Percentiles rank a stretch among this genome's conserved stretches.
Evolutionary conservation across 2,797 vertebrate genomes (phyloP).

Genomic region (Lycodopsis pacificus): DNA sequence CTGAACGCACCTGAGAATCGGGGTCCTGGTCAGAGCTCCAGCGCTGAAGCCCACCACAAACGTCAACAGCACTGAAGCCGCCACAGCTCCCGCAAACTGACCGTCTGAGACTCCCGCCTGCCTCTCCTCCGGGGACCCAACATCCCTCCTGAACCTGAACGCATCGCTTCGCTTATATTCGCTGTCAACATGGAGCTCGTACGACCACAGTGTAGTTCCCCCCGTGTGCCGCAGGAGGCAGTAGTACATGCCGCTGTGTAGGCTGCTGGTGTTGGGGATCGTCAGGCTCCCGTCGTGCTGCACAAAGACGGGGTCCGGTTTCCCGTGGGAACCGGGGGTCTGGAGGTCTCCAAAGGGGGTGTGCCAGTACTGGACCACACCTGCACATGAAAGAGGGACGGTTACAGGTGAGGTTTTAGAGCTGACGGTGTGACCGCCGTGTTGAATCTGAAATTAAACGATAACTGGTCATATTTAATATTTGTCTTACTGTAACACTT

Average conservation of each 20-base stretch:
- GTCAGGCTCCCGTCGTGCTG: slow-evolving; percentile 69
- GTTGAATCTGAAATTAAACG: not conserved
- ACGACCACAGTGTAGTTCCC: slow-evolving; percentile 63
- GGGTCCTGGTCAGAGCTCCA: slow-evolving; percentile 75
- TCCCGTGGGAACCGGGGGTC: slow-evolving; percentile 10
- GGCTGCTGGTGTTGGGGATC: slow-evolving; percentile 56
- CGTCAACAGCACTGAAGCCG: slow-evolving; percentile 78
- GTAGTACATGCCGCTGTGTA: slow-evolving; percentile 80
- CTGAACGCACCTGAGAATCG: slow-evolving; percentile 70
- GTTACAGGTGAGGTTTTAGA: not conserved
- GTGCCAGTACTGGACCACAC: slow-evolving; percentile 75
- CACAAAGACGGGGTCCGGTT: slow-evolving; percentile 57
- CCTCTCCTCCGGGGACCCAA: not conserved
- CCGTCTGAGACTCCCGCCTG: not conserved
- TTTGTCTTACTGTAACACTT: not conserved
- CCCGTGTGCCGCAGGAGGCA: slow-evolving; percentile 68
- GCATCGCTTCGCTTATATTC: not conserved
- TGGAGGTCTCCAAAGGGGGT: slow-evolving; percentile 80
- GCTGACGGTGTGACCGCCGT: not conserved
- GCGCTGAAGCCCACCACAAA: slow-evolving; percentile 80
- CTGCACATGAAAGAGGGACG: slow-evolving; percentile 49
- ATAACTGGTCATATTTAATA: not conserved
- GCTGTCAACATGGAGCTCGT: slow-evolving; percentile 40
- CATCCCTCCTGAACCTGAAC: slow-evolving; percentile 27
- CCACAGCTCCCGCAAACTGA: slow-evolving; percentile 71